These are phyloP conservation scores for Xiphorhynchus elegans DNA, from an alignment of 2,113 vertebrate genomes.

Conservation along the genomic window DNA sequence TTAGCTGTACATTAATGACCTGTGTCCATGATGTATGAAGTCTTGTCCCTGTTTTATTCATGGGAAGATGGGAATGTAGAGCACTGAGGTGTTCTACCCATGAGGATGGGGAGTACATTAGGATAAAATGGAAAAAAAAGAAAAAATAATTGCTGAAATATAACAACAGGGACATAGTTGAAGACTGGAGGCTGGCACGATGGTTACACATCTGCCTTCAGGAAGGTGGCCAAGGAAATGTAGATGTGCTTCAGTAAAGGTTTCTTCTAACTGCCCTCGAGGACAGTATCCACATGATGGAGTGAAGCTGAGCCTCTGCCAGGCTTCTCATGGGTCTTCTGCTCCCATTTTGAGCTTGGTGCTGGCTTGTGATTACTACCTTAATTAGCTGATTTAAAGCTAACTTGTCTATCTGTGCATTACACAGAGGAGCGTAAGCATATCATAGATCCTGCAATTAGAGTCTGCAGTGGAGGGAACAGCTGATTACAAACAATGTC, in stretches of 20 bases:
- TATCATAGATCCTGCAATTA: background rate
- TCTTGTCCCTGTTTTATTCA: background rate
- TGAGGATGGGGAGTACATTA: background rate
- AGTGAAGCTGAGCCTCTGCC: background rate
- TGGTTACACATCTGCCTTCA: background rate
- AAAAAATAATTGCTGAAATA: background rate
- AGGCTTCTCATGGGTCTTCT: background rate
- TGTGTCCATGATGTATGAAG: rapidly evolving
- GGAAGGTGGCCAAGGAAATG: background rate
- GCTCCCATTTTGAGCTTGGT: background rate
- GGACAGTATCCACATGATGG: background rate
- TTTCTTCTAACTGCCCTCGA: background rate
- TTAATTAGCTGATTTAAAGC: background rate
- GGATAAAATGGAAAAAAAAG: background rate
- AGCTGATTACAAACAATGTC: background rate
- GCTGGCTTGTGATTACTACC: background rate
- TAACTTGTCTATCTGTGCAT: rapidly evolving
- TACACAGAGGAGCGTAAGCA: background rate
- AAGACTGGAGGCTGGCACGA: background rate
- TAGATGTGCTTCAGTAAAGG: background rate
- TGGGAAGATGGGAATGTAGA: background rate
- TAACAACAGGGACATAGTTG: background rate
- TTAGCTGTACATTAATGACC: background rate
- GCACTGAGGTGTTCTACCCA: background rate
- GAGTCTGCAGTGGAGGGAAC: background rate